Base-by-base conservation (phyloP, 2,113 vertebrate genomes). In the Bombycilla garrulus region DNA sequence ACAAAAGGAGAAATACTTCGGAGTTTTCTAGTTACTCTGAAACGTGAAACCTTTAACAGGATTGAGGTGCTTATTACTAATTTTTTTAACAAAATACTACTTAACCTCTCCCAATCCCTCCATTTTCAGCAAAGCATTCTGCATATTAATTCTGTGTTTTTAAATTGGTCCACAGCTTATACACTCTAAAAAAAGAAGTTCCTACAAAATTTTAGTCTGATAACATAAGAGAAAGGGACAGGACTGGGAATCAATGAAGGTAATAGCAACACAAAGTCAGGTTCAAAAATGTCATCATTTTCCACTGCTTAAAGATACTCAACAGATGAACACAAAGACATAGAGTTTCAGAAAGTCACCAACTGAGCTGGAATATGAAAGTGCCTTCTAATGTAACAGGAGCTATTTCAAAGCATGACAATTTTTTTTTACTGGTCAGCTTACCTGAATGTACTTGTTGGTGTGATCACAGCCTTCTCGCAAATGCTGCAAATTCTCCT, bases 361-460 rank as follows among this genome's bases (percentile, higher is more conserved):
- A 67, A 18, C 13, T 35, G 16, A 71, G 53, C 13, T 42, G 19
- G 29, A 74, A 88, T 31, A 62, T 2, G 2, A 11, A 87, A 19
- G 11, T 15, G 4, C 29, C 44, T 54, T 35, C 6, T 82, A 48
- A 88, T 33, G 26, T 3, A 81, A 21, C 13, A 71, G 31, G 15
- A 58, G 33, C 10, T 90, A 72, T n/a, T 84, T 42, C n/a, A 71
- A 92, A 92, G 22, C 48, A 78, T 65, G 73, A 4, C 5, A 86
- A 50, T 40, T 6, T 18, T 73, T 24, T 88, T 64, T 57, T 56
- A 45, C 64, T 62, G 72, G 12, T 33, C 78, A 66, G 12, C 81
- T 97, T 97, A 98, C 97, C 98, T 98, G 79, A 44, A 98, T 67
- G 28, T 96, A 98, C 80, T 95, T 96, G 79, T 96, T 93, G 61